Conservation (phyloP, 1,140 invertebrate genomes). For the Tetragonula clypearis region DNA sequence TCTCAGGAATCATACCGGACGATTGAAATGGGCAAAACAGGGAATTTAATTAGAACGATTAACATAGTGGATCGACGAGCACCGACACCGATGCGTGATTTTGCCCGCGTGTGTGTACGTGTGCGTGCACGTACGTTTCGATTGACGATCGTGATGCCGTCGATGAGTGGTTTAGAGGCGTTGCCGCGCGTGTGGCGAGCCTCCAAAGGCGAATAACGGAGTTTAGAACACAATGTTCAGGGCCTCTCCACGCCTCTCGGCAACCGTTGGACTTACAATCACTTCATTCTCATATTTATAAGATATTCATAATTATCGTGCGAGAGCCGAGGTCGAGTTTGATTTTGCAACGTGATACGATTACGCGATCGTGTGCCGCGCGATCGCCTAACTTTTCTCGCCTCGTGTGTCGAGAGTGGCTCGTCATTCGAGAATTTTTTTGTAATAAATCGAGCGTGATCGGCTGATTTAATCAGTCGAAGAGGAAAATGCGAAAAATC, state of each 20-base stretch:
- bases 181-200: slow-evolving; percentile 63
- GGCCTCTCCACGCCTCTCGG: slow-evolving; percentile 56
- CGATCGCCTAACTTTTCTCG: background rate
- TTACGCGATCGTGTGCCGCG: slow-evolving; percentile 9
- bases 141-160: background rate
- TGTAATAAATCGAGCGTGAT: slow-evolving; percentile 26
- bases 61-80: slow-evolving; percentile 31
- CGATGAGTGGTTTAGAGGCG: slow-evolving; percentile 38
- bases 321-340: slow-evolving; percentile 64
- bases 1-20: background rate
- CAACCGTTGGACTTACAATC: slow-evolving; percentile 46
- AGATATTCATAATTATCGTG: slow-evolving; percentile 81
- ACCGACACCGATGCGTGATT: background rate
- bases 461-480: background rate
- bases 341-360: slow-evolving; percentile 61
- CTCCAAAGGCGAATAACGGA: slow-evolving; percentile 74
- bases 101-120: background rate
- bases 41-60: slow-evolving; percentile 52
- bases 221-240: slow-evolving; percentile 52
- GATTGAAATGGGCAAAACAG: slow-evolving; percentile 16
- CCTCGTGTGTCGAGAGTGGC: slow-evolving; percentile 15
- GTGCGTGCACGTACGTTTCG: background rate
- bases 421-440: slow-evolving; percentile 43
- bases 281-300: slow-evolving; percentile 77
- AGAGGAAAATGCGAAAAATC: no score